Base-by-base conservation (phyloP, 2,113 vertebrate species). In the Thalassoma bifasciatum region DNA sequence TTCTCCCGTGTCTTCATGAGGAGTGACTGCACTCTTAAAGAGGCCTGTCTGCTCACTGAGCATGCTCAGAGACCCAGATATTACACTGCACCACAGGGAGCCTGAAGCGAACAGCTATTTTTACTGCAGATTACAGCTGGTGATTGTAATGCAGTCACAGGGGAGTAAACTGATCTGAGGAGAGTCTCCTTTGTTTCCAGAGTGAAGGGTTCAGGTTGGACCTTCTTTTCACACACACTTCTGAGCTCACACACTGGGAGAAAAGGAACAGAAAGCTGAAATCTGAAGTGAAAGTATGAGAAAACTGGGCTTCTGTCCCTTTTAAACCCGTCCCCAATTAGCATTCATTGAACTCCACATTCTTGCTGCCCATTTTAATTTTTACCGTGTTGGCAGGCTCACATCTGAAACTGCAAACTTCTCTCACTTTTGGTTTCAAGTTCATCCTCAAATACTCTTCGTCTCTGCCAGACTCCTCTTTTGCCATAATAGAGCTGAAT, bases 1-100 rank as follows among this genome's bases (percentile, higher is more conserved):
- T 76, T 73, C 80, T 81, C 75, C 62, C 47, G 80, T 79, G 70
- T 74, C 72, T 77, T 82, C 81, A 75, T 56, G 67, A 84, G 72
- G 75, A 85, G 85, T 83, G 85, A 85, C 62, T 62, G 83, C 59
- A 84, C 76, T 75, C 50, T 76, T 88, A 86, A 90, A 88, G 72
- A 86, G 70, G 70, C 13, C 34, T 23, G 52, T 16, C 71, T 73
- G 58, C 63, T 50, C 66, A 46, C 10, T 2, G 69, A 78, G 69
- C 60, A 40, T 22, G 56, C 80, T 68, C 69, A 86, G 77, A 71
- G 60, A 70, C 12, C 67, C 49, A 75, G 82, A 85, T 78, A 84
- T 77, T 66, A 47, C 72, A 47, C 69, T 46, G 37, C 67, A 54
- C 66, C 19, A 8, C 63, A 56, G 40, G 56, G 79, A 72, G 57